These are phyloP conservation scores for Leptopilina boulardi DNA, from an alignment of 1,140 invertebrate species.

Conservation along the genomic window DNA sequence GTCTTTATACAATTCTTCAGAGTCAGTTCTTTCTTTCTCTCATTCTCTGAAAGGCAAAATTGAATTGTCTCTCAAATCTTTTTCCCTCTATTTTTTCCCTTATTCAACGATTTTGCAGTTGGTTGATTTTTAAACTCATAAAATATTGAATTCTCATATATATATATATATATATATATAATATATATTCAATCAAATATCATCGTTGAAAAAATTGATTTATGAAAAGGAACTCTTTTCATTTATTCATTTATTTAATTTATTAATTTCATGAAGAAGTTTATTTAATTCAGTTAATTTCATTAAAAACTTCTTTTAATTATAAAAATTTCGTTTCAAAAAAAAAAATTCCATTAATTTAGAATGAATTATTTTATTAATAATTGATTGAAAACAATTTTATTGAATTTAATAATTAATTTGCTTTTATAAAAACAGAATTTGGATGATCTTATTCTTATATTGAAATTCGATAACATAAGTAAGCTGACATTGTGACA, in stretches of 20 bases:
- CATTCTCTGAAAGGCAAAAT: not conserved
- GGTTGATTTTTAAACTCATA: constrained; percentile 6
- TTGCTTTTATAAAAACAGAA: no score
- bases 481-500: not conserved
- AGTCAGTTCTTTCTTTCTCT: constrained; percentile 6
- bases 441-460: not conserved
- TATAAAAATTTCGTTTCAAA: no score
- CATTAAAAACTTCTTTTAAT: no score
- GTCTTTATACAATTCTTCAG: constrained; percentile 1
- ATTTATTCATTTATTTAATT: no score
- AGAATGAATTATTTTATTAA: not conserved
- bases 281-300: no score
- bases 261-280: no score
- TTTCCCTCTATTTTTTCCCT: not conserved
- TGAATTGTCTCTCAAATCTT: not conserved
- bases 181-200: no score
- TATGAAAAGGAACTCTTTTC: no score
- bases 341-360: no score
- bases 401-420: no score
- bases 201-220: no score
- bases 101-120: constrained; percentile 1
- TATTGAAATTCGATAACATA: constrained; percentile 12
- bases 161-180: no score
- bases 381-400: not conserved
- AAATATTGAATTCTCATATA: constrained; percentile 1